Conservation (phyloP, 2,797 vertebrate genomes). For the Ataeniobius toweri region DNA sequence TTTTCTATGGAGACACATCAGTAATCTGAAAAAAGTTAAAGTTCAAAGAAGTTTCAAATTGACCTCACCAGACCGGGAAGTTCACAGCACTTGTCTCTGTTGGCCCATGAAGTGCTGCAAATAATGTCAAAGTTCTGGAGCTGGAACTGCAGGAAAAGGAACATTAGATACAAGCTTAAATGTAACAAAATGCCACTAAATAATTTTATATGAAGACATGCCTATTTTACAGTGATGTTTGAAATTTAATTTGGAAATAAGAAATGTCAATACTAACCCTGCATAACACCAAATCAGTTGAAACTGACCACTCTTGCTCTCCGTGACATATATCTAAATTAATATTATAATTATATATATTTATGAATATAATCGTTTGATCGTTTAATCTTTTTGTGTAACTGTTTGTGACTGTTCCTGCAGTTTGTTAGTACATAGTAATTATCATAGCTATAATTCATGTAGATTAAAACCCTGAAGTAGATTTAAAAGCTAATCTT, state of each 20-base stretch:
- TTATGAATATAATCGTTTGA: too few relatives aligned
- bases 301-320: too few relatives aligned
- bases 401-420: too few relatives aligned
- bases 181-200: neutral
- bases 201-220: neutral
- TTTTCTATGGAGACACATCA: neutral
- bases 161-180: neutral
- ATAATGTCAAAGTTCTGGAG: slow-evolving; percentile 95
- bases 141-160: slow-evolving; percentile 84
- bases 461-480: too few relatives aligned
- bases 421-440: too few relatives aligned
- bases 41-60: slow-evolving; percentile 1
- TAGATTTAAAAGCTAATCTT: too few relatives aligned
- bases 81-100: slow-evolving; percentile 94
- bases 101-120: slow-evolving; percentile 93
- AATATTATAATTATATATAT: too few relatives aligned
- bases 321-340: too few relatives aligned
- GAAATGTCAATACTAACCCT: neutral
- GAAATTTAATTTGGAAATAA: neutral
- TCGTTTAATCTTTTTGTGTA: too few relatives aligned
- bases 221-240: neutral
- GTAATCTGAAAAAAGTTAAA: neutral
- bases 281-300: neutral
- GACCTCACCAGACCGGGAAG: slow-evolving; percentile 92
- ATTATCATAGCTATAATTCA: too few relatives aligned